Evolutionary conservation across 2,113 vertebrate genomes (phyloP).

Genomic region (Onychorhynchus coronatus): DNA sequence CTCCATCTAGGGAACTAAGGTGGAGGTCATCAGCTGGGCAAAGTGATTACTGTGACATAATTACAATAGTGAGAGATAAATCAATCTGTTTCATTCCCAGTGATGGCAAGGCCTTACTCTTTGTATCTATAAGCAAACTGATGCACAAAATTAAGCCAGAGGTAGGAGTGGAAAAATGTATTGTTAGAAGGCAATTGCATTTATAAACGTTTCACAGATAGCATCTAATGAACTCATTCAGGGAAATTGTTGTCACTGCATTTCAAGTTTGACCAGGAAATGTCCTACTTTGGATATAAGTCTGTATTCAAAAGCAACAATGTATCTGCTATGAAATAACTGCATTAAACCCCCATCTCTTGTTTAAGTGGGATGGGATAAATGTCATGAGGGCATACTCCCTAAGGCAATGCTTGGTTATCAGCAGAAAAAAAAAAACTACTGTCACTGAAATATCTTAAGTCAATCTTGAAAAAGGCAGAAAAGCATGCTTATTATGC

Average conservation of each 20-base stretch:
- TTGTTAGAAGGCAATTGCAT: background rate
- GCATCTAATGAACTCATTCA: background rate
- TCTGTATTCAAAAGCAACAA: background rate
- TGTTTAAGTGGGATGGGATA: background rate
- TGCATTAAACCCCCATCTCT: background rate
- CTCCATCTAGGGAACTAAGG: background rate
- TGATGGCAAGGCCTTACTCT: background rate
- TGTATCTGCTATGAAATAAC: background rate
- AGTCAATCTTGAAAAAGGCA: background rate
- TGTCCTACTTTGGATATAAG: background rate
- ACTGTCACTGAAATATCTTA: background rate
- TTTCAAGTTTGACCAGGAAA: background rate
- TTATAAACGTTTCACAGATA: background rate
- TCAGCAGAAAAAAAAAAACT: background rate
- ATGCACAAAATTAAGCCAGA: background rate
- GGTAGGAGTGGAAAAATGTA: background rate
- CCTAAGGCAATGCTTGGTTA: background rate
- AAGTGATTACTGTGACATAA: background rate
- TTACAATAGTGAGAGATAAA: background rate
- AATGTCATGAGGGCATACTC: background rate
- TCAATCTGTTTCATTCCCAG: background rate
- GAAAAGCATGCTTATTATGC: background rate
- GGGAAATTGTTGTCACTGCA: background rate
- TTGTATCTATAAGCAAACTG: constrained; percentile 7
- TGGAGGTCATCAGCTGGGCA: background rate